Evolutionary conservation across 2,113 vertebrate species (phyloP), one percentile per base, ranked within the genome.

Genomic region (Oreochromis niloticus): DNA sequence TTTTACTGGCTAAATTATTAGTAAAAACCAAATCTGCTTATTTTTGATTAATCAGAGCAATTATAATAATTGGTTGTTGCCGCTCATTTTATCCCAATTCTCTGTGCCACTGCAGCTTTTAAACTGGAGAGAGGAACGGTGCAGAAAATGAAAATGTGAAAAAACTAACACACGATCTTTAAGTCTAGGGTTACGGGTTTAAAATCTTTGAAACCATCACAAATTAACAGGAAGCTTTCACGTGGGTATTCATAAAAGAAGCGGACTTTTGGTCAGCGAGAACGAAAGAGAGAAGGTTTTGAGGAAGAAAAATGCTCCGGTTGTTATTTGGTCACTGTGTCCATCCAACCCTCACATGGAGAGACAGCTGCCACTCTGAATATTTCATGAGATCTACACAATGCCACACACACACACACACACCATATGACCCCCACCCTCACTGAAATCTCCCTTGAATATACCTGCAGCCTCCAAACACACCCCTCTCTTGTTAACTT

Each of bases 341-440:
- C 94, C 88, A 68, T 91, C 86, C 91, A 91, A 93, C 81, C 82
- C 89, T 89, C 95, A 94, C 89, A 91, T 88, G 90, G 93, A 93
- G 93, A 94, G 93, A 91, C 95, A 95, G 94, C 95, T 95, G 95
- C 94, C 94, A 94, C 89, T 94, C 90, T 96, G 95, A 96, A 96
- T 96, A 95, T 95, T 95, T 95, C 94, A 96, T 95, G 92, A 95
- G 94, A 89, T 39, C 78, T 46, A 94, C 93, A 95, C 93, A 95
- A 93, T 94, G 59, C 11, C 61, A 14, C 83, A 32, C 80, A 54
- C 30, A 90, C 71, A 73, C 87, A 12, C 36, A 85, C 75, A 79
- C 89, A 34, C 52, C 5, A 17, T 59, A 54, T 56, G 81, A 85
- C 82, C 81, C 61, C 82, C 87, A 85, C 52, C 88, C 55, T 57